phyloP scores from a whole-genome alignment of 2,113 vertebrate genomes.

The Oxygymnocypris stewartii region DNA sequence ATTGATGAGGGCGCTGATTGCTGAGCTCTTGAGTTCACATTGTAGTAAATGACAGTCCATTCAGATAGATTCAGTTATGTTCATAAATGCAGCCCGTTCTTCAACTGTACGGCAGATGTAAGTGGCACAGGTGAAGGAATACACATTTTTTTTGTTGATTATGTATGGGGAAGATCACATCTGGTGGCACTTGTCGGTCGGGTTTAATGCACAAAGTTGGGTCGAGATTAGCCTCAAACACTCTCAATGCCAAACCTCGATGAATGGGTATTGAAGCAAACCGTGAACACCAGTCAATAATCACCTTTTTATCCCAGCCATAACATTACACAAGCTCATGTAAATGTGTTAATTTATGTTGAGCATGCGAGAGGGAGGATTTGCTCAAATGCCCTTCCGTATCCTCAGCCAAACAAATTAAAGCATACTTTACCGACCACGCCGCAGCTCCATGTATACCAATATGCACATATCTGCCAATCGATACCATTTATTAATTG shows the following conservation, averaged over 20 bases:
- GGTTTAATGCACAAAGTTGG: neutral
- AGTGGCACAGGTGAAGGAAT: neutral
- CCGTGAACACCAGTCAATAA: conserved; percentile 56
- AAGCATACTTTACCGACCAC: conserved; percentile 61
- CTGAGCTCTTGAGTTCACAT: neutral
- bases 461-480: conserved; percentile 61
- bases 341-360: conserved; percentile 70
- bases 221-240: neutral
- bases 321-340: conserved; percentile 64
- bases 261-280: conserved; percentile 66
- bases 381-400: conserved; percentile 62
- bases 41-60: neutral
- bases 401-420: conserved; percentile 53
- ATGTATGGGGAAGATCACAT: too few species aligned
- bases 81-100: neutral
- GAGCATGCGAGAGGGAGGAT: conserved; percentile 51
- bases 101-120: neutral
- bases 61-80: neutral
- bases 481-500: conserved; percentile 74
- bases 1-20: neutral
- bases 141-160: neutral
- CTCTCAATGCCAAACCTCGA: neutral
- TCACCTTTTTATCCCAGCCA: conserved; percentile 63
- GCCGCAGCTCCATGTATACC: conserved; percentile 66
- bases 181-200: neutral